Evolutionary conservation across 2,888 invertebrate genomes (phyloP), one percentile per base, ranked within the genome.

Genomic region (Neria commutata): DNA sequence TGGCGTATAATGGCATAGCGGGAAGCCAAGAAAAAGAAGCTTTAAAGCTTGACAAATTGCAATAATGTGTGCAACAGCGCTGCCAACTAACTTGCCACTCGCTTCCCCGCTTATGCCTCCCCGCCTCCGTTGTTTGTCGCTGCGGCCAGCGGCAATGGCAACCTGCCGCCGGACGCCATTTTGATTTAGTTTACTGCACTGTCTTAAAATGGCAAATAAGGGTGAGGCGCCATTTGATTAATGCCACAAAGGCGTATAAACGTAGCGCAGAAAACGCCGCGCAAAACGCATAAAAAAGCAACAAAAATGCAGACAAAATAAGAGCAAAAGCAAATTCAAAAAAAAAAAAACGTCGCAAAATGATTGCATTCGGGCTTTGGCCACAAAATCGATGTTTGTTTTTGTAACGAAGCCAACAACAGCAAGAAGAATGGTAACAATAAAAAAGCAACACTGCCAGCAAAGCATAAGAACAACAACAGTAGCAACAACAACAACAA

Each of bases 31-130:
- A n/a, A n/a, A n/a, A n/a, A n/a, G n/a, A n/a, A n/a, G n/a, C n/a
- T 78, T 76, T 76, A 73, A 76, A 72, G 76, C 75, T 71, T 78
- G 75, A 78, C 76, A 76, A 76, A 76, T 76, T 76, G 77, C 72
- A 71, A 67, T 65, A 66, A 61, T 60, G 70, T 61, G 45, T 54
- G 25, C 46, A 54, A 17, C 54, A 10, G 40, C 19, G 46, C 25
- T 8, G 26, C 40, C 47, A 54, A 29, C 21, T 29, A 37, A 37
- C 4, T 14, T 14, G 37, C 16, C 37, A 37, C 14, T 37, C 14
- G 4, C 37, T 8, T 14, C 37, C 6, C 37, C n/a, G 37, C n/a
- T n/a, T n/a, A n/a, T n/a, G 37, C 37, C 37, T n/a, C 37, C n/a
- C 37, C 37, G 11, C 6, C 37, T 37, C 16, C 14, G 4, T 37